A percentile compares a stretch with the other conserved stretches of the same genome.
Evolutionary conservation across 2,797 vertebrate genomes (phyloP).

Genomic region (Xenentodon cancila): DNA sequence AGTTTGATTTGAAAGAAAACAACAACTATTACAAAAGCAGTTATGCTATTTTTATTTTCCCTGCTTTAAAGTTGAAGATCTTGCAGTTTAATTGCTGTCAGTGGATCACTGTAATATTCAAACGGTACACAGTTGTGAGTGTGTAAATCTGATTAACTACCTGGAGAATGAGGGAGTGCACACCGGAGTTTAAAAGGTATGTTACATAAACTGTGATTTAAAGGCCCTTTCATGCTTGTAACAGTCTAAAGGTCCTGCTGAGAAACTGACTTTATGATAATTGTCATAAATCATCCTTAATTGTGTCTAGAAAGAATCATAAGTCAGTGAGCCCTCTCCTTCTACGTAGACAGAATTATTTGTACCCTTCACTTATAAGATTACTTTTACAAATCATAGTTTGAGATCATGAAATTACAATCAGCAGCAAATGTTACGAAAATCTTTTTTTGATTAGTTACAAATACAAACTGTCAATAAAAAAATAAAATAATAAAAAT

Average conservation of each 20-base stretch:
- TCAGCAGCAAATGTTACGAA: no score
- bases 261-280: slow-evolving; percentile 18
- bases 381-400: neutral
- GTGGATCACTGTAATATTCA: neutral
- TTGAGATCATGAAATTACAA: neutral
- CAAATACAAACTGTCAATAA: no score
- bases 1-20: neutral
- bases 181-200: slow-evolving; percentile 17
- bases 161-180: slow-evolving; percentile 4
- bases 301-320: slow-evolving; percentile 7
- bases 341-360: slow-evolving; percentile 10
- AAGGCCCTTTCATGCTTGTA: slow-evolving; percentile 17
- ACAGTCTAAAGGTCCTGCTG: slow-evolving; percentile 3
- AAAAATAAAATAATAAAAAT: no score
- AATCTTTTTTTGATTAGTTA: no score
- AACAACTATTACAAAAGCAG: no score
- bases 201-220: slow-evolving; percentile 24
- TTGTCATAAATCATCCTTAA: neutral
- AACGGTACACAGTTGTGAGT: neutral
- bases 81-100: neutral
- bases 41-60: no score
- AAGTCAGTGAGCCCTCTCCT: neutral
- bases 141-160: neutral
- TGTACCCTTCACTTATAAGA: neutral
- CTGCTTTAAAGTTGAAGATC: no score